Evolutionary conservation across 1,140 invertebrate genomes (phyloP), one percentile per base, ranked within the genome.

Genomic region (Anoplolepis gracilipes): DNA sequence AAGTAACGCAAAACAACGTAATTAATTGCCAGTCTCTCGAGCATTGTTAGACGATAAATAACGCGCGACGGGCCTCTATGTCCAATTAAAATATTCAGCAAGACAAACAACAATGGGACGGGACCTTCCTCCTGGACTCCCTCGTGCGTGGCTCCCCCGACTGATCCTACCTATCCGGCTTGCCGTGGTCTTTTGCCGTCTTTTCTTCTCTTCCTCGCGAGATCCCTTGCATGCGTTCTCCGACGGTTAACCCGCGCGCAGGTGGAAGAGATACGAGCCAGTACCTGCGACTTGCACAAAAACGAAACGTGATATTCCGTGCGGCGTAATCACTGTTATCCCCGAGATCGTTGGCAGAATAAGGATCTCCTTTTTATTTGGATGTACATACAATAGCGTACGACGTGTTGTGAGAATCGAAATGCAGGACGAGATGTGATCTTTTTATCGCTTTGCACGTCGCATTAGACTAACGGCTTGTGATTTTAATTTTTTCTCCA

Each of bases 21-120:
- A 95, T 94, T 95, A 95, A 95, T 95, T 95, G 94, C 91, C 93
- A 93, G 94, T 95, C 93, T 92, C 92, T 86, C 91, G 90, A 72
- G 90, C 92, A 94, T 94, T 94, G 94, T 95, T 95, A 92, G 91
- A 94, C 93, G 92, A 94, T 95, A 95, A 94, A 94, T 94, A 94
- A 95, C 93, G 86, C 90, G 78, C 82, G 62, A 49, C 46, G 86
- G 73, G 69, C 84, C 87, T n/a, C n/a, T 87, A 90, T 87, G 92
- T 93, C 94, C 94, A 95, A 95, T 95, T 94, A 95, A 94, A 95
- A 95, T 95, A 95, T 95, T 95, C 93, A 94, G 77, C 90, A 92
- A 95, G 94, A 95, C 94, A 95, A 94, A 95, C 94, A 94, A 95
- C 93, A 95, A 95, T 94, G 93, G 85, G 90, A 91, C 89, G 87